Evolutionary conservation across 2,113 vertebrate genomes (phyloP), one percentile per base, ranked within the genome.

Genomic region (Strix aluco): DNA sequence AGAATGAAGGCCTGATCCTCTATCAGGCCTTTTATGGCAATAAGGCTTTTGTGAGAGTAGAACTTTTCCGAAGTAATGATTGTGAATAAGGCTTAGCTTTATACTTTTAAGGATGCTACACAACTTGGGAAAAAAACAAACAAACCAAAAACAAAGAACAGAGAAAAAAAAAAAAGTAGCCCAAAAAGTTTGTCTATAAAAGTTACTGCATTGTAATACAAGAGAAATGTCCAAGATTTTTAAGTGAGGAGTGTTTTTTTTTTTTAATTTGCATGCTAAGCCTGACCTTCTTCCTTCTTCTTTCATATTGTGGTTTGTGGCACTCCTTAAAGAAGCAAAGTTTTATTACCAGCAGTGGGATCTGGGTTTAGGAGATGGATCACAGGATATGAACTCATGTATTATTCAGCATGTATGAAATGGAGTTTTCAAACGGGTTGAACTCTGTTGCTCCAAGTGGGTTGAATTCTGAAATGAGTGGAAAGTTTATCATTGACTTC

Each of bases 181-280:
- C 4, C 3, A 9, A n/a, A 47, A 46, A 15, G 2, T 38, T 32
- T 66, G 2, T 30, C 32, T 38, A 2, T 54, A 25, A 47, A 79
- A 54, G 29, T 44, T 55, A 22, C 7, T 30, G 6, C 5, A 2
- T 54, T 47, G n/a, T 86, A 47, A 16, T 66, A 4, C 16, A 84
- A 55, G 3, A 30, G 11, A 88, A 65, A 44, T 29, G 2, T 20
- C 10, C n/a, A 30, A 29, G 3, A 21, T 17, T 70, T 80, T 65
- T 57, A 77, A 26, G 6, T 1, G 0, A 40, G 9, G 3, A 0
- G 0, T 44, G 5, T 57, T 54, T 57, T 84, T 36, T 59, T 4
- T 36, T 29, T 55, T 67, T 77, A 0, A 2, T 67, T 92, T 13
- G 73, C 12, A 54, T 42, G n/a, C 22, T 49, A 40, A 27, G 1